Conservation (phyloP, 2,113 vertebrate species). For the Ciconia maguari region DNA sequence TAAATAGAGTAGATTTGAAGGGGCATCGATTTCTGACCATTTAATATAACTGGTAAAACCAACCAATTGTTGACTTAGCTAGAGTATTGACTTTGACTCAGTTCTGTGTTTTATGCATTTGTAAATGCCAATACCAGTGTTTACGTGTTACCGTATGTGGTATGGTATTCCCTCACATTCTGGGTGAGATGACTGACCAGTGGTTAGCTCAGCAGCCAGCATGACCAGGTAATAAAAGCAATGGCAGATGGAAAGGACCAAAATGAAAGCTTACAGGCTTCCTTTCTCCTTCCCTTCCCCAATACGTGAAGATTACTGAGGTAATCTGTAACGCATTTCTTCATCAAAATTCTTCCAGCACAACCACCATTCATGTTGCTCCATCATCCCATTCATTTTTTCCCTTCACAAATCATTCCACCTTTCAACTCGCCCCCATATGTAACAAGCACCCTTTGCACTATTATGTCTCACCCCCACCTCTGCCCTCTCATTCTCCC, state of each 20-base stretch:
- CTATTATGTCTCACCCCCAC: neutral
- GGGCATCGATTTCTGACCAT: neutral
- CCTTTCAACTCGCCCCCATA: neutral
- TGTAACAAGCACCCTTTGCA: neutral
- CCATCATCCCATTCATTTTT: neutral
- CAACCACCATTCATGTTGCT: neutral
- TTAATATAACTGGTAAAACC: neutral
- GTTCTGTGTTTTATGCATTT: neutral
- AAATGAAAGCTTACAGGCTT: neutral
- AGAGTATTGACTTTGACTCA: neutral
- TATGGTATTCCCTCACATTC: neutral
- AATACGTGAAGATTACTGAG: neutral
- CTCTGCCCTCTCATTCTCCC: neutral
- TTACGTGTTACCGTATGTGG: neutral
- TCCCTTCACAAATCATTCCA: neutral
- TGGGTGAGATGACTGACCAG: neutral
- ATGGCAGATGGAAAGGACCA: neutral
- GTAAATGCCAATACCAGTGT: neutral
- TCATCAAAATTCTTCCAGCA: neutral
- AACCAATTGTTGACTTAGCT: neutral
- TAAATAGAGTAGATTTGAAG: neutral
- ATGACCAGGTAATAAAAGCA: neutral
- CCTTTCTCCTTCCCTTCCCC: neutral
- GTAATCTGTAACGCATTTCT: neutral
- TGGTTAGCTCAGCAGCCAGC: neutral